Evolutionary conservation across 2,888 invertebrate genomes (phyloP).

Genomic region (Hirtodrosophila duncani): DNA sequence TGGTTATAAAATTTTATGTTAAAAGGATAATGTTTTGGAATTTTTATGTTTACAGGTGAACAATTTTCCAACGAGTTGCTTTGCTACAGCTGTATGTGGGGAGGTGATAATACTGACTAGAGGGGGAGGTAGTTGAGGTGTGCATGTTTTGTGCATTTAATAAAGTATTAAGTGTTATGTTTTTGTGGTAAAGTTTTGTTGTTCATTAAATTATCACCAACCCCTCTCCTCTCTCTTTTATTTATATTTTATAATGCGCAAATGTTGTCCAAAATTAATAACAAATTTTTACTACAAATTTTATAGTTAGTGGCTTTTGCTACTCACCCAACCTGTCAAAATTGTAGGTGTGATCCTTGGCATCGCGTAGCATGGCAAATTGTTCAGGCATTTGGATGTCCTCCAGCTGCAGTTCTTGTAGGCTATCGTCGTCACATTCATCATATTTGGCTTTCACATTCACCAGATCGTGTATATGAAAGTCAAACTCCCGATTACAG

Average conservation of each 20-base stretch:
- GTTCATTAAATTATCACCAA: constrained; percentile 52
- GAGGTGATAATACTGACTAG: neutral
- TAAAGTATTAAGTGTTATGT: constrained; percentile 72
- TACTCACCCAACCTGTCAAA: constrained; percentile 65
- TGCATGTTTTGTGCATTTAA: constrained; percentile 70
- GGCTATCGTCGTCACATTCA: constrained; percentile 56
- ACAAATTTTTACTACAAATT: constrained; percentile 6
- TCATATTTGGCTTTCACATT: constrained; percentile 47
- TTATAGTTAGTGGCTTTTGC: neutral
- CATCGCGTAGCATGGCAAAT: constrained; percentile 71
- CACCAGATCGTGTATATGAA: constrained; percentile 65
- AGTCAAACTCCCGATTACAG: constrained; percentile 74
- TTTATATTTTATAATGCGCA: constrained; percentile 41
- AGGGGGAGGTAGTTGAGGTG: constrained; percentile 1
- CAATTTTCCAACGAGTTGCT: constrained; percentile 55
- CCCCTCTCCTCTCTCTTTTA: neutral
- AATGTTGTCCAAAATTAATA: constrained; percentile 38
- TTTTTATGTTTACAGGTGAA: constrained; percentile 72
- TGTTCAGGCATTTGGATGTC: constrained; percentile 73
- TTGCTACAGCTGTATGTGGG: constrained; percentile 8
- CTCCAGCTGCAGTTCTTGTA: constrained; percentile 48
- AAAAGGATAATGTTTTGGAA: constrained; percentile 72
- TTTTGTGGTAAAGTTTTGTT: constrained; percentile 58
- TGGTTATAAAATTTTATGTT: constrained; percentile 72
- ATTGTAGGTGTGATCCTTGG: constrained; percentile 67